phyloP scores from a whole-genome alignment of 2,113 vertebrate species.

The Emydocephalus ijimae region DNA sequence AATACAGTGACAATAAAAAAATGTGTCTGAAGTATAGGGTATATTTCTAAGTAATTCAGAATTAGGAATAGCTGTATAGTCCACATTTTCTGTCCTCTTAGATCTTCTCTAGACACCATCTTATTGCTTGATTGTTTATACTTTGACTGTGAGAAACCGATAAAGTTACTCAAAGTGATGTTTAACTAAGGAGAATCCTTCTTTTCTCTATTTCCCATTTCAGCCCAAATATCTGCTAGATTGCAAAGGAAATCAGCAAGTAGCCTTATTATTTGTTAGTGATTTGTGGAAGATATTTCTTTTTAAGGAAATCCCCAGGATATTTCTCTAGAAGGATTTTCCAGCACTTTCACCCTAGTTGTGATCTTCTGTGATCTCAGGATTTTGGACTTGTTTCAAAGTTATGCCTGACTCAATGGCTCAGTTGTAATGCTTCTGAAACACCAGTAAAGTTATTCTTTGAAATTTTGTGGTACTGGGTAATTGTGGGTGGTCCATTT shows the following conservation, averaged over 20 bases:
- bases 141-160: neutral
- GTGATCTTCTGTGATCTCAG: neutral
- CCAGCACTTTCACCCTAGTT: neutral
- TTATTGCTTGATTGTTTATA: neutral
- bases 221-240: neutral
- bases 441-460: neutral
- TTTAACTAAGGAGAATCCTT: neutral
- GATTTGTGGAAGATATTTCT: neutral
- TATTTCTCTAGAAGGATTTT: neutral
- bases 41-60: neutral
- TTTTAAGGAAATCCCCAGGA: neutral
- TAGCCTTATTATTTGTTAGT: neutral
- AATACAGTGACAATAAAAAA: neutral
- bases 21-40: neutral
- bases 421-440: neutral
- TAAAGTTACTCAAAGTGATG: neutral
- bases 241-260: neutral
- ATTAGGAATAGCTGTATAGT: neutral
- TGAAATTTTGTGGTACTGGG: neutral
- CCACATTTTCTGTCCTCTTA: constrained; percentile 4
- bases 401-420: neutral
- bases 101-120: neutral
- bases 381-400: neutral
- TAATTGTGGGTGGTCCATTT: neutral
- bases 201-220: neutral